These are phyloP conservation scores for Apotomis betuletana DNA, from an alignment of 2,888 invertebrate species.

Conservation along the genomic window DNA sequence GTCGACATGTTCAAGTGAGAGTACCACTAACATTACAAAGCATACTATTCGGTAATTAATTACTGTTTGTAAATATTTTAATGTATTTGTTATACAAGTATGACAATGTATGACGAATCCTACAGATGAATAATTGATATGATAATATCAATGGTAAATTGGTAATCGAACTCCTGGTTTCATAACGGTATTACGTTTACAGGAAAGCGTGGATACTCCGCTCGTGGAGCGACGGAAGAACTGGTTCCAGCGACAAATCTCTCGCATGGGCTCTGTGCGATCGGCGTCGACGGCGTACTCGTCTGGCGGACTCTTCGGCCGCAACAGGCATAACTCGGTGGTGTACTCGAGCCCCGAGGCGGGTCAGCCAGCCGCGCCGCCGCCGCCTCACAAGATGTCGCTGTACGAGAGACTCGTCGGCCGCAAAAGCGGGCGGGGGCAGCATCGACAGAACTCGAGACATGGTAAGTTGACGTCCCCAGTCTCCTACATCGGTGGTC, in stretches of 20 bases:
- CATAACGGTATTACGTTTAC: conserved; percentile 49
- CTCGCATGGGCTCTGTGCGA: conserved; percentile 92
- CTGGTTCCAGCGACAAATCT: conserved; percentile 94
- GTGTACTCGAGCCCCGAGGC: conserved; percentile 87
- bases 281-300: conserved; percentile 94
- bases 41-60: too few relatives aligned
- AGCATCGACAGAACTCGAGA: conserved; percentile 84
- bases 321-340: conserved; percentile 91
- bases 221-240: conserved; percentile 93
- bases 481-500: conserved; percentile 84
- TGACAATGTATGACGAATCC: too few relatives aligned
- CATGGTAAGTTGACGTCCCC: conserved; percentile 80
- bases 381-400: conserved; percentile 87
- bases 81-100: too few relatives aligned
- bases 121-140: too few relatives aligned
- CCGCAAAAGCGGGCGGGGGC: conserved; percentile 89
- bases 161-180: too few relatives aligned
- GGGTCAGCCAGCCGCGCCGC: conserved; percentile 69
- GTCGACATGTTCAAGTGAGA: too few relatives aligned
- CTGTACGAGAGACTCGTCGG: conserved; percentile 93
- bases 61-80: too few relatives aligned
- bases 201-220: conserved; percentile 96
- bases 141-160: too few relatives aligned
- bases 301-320: conserved; percentile 88
- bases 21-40: too few relatives aligned